Evolutionary conservation across 2,888 invertebrate genomes (phyloP).

Genomic region (Timema podura): DNA sequence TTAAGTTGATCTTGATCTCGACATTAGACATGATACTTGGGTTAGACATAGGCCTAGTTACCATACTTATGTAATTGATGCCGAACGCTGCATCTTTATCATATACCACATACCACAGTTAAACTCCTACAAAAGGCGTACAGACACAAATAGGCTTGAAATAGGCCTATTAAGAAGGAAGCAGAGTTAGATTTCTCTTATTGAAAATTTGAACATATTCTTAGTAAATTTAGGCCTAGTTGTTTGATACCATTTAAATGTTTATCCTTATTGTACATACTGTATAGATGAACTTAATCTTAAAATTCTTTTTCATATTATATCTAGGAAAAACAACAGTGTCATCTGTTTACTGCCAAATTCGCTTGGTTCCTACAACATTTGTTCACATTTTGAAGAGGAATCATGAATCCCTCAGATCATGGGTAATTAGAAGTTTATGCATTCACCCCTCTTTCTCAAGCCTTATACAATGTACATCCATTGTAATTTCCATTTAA

Average conservation of each 20-base stretch:
- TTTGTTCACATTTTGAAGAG: conserved; percentile 32
- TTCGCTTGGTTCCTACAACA: conserved; percentile 26
- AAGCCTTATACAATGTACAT: too few species aligned
- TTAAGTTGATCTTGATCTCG: too few species aligned
- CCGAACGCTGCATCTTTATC: too few species aligned
- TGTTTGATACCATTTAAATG: neutral
- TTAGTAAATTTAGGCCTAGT: neutral
- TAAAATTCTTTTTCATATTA: conserved; percentile 19
- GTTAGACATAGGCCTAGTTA: too few species aligned
- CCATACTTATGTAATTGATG: too few species aligned
- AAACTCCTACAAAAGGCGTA: too few species aligned
- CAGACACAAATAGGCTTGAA: too few species aligned
- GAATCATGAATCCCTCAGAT: conserved; percentile 70
- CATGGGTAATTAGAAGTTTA: conserved; percentile 60
- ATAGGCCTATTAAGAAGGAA: too few species aligned
- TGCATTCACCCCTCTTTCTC: conserved; percentile 20
- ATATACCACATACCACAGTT: too few species aligned
- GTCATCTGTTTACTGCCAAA: conserved; percentile 27
- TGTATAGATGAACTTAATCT: neutral
- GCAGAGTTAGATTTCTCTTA: too few species aligned
- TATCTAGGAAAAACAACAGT: conserved; percentile 27
- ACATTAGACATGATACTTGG: too few species aligned
- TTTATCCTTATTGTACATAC: neutral
- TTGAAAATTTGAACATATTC: neutral
- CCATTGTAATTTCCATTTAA: too few species aligned